A percentile compares a stretch with the other conserved stretches of the same genome.
These are phyloP conservation scores for Tilapia sparmanii DNA, from an alignment of 2,113 vertebrate genomes.

Conservation along the genomic window DNA sequence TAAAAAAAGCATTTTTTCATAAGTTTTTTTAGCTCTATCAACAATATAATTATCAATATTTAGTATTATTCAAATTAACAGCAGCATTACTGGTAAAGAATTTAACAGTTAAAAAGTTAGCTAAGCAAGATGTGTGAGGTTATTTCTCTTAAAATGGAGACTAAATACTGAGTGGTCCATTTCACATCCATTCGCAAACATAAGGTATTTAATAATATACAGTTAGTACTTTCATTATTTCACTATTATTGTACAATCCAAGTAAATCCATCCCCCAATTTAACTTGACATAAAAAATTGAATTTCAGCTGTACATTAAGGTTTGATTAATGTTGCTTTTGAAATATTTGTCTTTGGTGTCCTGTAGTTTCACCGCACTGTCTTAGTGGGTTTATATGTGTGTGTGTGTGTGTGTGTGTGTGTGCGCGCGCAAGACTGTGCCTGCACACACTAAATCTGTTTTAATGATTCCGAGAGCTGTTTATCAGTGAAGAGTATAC, in stretches of 20 bases:
- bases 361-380: constrained; percentile 5
- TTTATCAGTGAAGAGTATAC: constrained; percentile 66
- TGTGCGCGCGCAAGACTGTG: constrained; percentile 6
- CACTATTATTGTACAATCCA: background rate
- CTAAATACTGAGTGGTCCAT: background rate
- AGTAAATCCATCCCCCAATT: constrained; percentile 5
- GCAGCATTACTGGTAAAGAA: background rate
- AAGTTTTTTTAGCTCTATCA: background rate
- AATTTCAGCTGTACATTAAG: constrained; percentile 4
- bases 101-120: background rate
- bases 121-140: background rate
- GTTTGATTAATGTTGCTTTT: constrained; percentile 19
- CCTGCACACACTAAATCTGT: constrained; percentile 23
- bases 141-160: background rate
- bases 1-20: fast-evolving
- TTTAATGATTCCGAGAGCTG: constrained; percentile 58
- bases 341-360: constrained; percentile 20
- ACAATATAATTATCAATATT: background rate
- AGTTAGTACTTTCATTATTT: constrained; percentile 5
- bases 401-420: constrained; percentile 23
- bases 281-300: constrained; percentile 7
- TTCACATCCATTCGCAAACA: background rate
- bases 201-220: background rate
- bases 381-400: background rate
- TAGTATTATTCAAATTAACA: background rate